Conservation (phyloP, 2,888 invertebrate genomes). For the Gordius sp. region DNA sequence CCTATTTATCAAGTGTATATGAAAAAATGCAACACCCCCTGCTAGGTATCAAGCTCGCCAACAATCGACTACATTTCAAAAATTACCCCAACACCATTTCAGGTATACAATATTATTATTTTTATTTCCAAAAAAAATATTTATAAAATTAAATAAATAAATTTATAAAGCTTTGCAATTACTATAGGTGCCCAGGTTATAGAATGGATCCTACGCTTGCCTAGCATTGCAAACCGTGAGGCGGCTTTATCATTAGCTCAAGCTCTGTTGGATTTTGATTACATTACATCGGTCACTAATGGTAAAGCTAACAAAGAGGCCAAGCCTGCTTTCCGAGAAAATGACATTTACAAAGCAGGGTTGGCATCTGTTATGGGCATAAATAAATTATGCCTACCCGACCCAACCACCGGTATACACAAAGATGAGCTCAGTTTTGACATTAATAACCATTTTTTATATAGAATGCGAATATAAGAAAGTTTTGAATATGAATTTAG, state of each 20-base stretch:
- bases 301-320: neutral
- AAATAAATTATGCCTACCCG: neutral
- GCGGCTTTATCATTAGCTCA: neutral
- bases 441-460: too few species aligned
- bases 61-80: slow-evolving; percentile 43
- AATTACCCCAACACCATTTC: slow-evolving; percentile 48
- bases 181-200: neutral
- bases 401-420: too few species aligned
- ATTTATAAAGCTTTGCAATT: neutral
- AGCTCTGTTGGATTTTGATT: slow-evolving; percentile 3
- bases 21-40: slow-evolving; percentile 33
- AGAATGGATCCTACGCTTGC: neutral
- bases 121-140: neutral
- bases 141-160: neutral
- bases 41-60: slow-evolving; percentile 37
- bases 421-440: too few species aligned
- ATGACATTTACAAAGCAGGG: neutral
- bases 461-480: too few species aligned
- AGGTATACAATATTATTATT: slow-evolving; percentile 32
- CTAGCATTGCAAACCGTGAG: neutral
- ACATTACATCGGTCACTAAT: neutral
- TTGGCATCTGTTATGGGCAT: neutral
- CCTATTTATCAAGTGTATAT: neutral
- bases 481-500: too few species aligned
- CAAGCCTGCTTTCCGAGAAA: neutral